Base-by-base conservation (phyloP, 2,797 vertebrate genomes). In the Knipowitschia caucasica region DNA sequence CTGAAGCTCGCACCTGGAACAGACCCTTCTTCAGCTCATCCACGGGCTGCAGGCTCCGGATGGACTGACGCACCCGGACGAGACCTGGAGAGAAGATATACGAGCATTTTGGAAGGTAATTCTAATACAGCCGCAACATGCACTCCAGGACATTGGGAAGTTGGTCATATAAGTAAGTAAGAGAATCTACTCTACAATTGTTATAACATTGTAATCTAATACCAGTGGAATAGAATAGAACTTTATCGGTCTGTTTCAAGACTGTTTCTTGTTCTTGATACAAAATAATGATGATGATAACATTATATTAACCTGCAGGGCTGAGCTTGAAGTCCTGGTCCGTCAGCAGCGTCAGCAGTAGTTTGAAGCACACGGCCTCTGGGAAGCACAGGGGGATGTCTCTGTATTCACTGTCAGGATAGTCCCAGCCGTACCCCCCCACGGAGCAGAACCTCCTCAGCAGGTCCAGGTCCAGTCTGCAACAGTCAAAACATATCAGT, bases 371-470 rank as follows among this genome's bases (percentile, higher is more conserved):
- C 36, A 90, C 73, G 1, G 68, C 39, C 51, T 87, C 78, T 0
- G 74, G 86, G 73, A 83, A 88, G 21, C 86, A 86, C 53, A 89
- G 51, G 0, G 88, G 88, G 43, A 86, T 18, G 69, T 90, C 89
- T 73, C 88, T 82, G 73, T 67, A 81, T 3, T 83, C 80, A 2
- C 64, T 71, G 72, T 90, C 89, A 14, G 89, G 88, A 59, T 89
- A 91, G 50, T 91, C 88, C 88, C 88, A 87, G 4, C 87, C 88
- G 45, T 88, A 91, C 3, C 88, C 88, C 1, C 70, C 77, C 25
- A 61, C 73, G 4, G 63, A 49, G 71, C 89, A 89, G 81, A 84
- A 90, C 35, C 66, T 77, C 61, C 86, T 82, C 68, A 90, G 10
- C 50, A 54, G 7, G 1, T 7, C 0, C 0, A 4, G 11, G 4